Evolutionary conservation across 2,888 invertebrate species (phyloP).

Genomic region (Ennomos erosarius): DNA sequence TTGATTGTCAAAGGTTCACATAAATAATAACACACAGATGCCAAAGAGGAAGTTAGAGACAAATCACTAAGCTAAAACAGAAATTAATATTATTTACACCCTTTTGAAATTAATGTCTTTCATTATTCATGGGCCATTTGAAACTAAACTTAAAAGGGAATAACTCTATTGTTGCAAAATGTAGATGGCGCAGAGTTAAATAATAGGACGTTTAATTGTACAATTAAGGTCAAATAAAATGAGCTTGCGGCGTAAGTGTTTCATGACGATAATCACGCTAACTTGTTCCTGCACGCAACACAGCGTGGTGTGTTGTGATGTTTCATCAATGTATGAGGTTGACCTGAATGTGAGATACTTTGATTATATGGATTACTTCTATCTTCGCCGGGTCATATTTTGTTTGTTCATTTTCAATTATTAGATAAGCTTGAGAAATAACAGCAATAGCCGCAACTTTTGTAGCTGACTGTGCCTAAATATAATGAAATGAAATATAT

Average conservation of each 20-base stretch:
- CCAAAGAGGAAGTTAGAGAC: conserved; percentile 13
- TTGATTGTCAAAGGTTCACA: conserved; percentile 3
- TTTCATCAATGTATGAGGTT: too few species aligned
- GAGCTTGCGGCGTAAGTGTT: conserved; percentile 18
- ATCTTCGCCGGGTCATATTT: too few species aligned
- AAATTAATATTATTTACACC: conserved; percentile 25
- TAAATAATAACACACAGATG: conserved; percentile 10
- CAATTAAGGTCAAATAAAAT: conserved; percentile 24
- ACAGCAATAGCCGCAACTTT: too few species aligned
- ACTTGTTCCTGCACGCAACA: conserved; percentile 22
- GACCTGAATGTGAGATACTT: neutral
- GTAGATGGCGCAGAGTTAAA: neutral
- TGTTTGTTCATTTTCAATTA: too few species aligned
- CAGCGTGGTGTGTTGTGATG: neutral
- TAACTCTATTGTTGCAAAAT: conserved; percentile 8
- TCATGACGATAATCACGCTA: conserved; percentile 18
- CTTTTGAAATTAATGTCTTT: conserved; percentile 16
- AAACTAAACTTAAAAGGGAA: conserved; percentile 6
- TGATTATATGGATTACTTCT: too few species aligned
- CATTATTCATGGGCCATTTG: conserved; percentile 15
- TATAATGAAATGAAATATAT: too few species aligned
- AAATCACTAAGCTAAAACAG: conserved; percentile 10
- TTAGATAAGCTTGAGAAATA: too few species aligned
- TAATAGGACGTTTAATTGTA: conserved; percentile 11
- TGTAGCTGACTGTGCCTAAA: too few species aligned